phyloP scores from a whole-genome alignment of 2,113 vertebrate genomes.

The Lathamus discolor region DNA sequence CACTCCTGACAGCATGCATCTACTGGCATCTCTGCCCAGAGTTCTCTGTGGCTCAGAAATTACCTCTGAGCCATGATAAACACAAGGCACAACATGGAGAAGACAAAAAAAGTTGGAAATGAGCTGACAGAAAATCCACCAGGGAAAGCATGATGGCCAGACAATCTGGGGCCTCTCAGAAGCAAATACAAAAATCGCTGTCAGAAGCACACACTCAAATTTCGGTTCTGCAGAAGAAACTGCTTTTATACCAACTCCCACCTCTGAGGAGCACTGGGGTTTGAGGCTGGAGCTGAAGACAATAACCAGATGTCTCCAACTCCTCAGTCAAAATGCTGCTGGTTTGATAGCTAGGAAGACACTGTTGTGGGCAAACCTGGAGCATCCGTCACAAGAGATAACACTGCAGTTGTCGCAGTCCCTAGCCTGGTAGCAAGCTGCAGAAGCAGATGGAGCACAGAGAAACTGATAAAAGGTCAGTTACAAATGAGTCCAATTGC shows the following conservation, averaged over 20 bases:
- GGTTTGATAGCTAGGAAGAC: not conserved
- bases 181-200: not conserved
- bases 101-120: not conserved
- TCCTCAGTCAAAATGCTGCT: not conserved
- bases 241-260: fast-evolving
- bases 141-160: not conserved
- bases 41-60: not conserved
- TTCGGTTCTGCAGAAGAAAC: not conserved
- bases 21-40: not conserved
- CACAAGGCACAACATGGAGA: not conserved
- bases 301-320: not conserved
- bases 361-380: not conserved
- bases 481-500: not conserved
- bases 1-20: not conserved
- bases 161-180: not conserved
- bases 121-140: not conserved
- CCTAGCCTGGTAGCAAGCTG: not conserved
- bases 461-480: not conserved
- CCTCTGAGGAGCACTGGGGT: not conserved
- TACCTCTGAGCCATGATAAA: not conserved
- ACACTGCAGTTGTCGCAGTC: not conserved
- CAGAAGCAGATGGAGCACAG: not conserved
- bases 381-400: not conserved
- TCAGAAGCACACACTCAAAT: not conserved
- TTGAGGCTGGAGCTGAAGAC: not conserved